Evolutionary conservation across 2,113 vertebrate species (phyloP).

Genomic region (Oxyura jamaicensis): DNA sequence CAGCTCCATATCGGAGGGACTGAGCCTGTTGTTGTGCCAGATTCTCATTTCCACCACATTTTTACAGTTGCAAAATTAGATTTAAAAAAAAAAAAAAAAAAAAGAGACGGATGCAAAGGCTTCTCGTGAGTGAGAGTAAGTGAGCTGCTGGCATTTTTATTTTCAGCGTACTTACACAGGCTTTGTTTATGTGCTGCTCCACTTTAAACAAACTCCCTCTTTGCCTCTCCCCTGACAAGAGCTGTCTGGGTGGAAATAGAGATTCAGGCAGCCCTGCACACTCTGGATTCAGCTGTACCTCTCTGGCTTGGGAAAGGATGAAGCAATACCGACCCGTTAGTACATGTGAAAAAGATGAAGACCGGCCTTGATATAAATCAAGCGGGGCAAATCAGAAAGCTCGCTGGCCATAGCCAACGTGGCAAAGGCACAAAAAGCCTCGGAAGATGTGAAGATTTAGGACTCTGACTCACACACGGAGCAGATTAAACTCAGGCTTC

Average conservation of each 20-base stretch:
- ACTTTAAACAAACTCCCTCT: conserved; percentile 8
- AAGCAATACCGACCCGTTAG: neutral
- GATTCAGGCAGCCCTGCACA: neutral
- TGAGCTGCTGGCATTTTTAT: neutral
- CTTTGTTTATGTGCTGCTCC: neutral
- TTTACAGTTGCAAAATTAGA: conserved; percentile 37
- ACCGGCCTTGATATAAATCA: neutral
- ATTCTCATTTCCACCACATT: conserved; percentile 2
- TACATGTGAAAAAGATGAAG: neutral
- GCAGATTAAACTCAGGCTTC: conserved; percentile 64
- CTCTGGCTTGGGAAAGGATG: neutral
- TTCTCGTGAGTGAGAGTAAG: neutral
- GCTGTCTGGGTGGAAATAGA: neutral
- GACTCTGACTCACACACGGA: conserved; percentile 54
- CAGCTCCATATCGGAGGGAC: neutral
- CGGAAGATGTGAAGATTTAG: conserved; percentile 23
- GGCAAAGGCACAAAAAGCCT: neutral
- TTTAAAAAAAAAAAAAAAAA: neutral
- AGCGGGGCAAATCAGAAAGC: neutral
- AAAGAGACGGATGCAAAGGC: neutral
- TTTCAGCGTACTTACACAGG: neutral
- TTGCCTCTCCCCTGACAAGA: neutral
- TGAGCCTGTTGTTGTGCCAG: conserved; percentile 30
- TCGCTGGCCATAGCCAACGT: neutral
- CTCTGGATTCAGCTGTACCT: neutral